Percentiles rank a stretch among this genome's conserved stretches.
Evolutionary conservation across 2,888 invertebrate species (phyloP).

Genomic region (Mactromeris polynyma): DNA sequence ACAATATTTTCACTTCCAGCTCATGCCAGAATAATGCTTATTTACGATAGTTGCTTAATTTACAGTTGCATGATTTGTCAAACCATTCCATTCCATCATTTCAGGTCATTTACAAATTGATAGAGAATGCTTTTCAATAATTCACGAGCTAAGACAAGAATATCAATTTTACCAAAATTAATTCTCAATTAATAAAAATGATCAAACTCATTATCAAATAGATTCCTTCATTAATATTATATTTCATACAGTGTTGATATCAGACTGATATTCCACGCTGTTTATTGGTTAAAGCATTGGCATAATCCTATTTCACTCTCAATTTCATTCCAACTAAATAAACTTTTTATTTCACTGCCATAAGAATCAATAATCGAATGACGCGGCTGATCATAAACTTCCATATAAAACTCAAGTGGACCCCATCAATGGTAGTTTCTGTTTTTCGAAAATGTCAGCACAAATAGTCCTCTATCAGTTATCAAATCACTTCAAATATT

Average conservation of each 20-base stretch:
- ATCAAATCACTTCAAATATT: slow-evolving; percentile 8
- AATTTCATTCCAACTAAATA: slow-evolving; percentile 47
- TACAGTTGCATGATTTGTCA: neutral
- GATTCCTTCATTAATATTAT: neutral
- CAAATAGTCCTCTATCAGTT: neutral
- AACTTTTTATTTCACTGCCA: neutral
- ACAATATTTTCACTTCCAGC: neutral
- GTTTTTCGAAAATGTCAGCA: neutral
- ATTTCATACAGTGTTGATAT: neutral
- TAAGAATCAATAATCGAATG: slow-evolving; percentile 48
- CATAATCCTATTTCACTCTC: slow-evolving; percentile 50
- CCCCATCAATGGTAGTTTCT: neutral
- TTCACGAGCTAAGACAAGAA: neutral
- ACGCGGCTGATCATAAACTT: neutral
- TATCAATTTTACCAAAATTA: neutral
- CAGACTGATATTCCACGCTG: neutral
- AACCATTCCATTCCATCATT: neutral
- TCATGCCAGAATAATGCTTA: neutral
- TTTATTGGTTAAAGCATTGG: neutral
- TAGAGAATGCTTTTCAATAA: neutral
- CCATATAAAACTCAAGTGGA: neutral
- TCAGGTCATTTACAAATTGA: neutral
- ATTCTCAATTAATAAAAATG: neutral
- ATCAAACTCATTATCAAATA: neutral
- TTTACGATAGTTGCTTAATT: neutral